Base-by-base conservation (phyloP, 64 coral and sea anemone species). In the Porites lutea region DNA sequence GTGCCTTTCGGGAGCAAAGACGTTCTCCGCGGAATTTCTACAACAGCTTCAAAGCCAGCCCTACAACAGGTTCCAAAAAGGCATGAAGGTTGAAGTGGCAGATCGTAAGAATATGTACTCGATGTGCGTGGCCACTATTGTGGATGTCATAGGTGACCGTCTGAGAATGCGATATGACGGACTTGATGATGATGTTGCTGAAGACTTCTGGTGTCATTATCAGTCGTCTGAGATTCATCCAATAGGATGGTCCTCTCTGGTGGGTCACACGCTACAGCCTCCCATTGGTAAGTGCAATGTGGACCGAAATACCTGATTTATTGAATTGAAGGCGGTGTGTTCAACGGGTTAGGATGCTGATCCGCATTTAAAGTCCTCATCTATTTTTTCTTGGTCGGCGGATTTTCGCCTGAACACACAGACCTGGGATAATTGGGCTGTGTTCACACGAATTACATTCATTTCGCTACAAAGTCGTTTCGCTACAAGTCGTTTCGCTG, bases 121-220 rank as follows among this genome's bases (percentile, higher is more conserved):
- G 4, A 99, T 99, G 97, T 99, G 97, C 79, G 97, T 99, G 22
- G 97, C 97, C 0, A 99, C 94, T 52, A 95, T 99, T 48, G 97
- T 99, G 8, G 97, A 99, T 94, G 97, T 97, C 14, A 95, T 98
- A 3, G 96, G 96, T 16, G 96, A 98, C 87, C 88, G 96, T 54
- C 77, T 98, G 12, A 90, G 96, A 14, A 77, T 99, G 49, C 88
- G 97, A 22, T 99, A 99, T 86, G 97, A 99, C 81, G 97, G 97
- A 18, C 72, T 99, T 71, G 97, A 99, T 78, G 62, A 84, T 11
- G 94, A 96, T 45, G 91, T 99, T 19, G 91, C 91, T 22, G 97
- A 99, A 69, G 97, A 99, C 74, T 99, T 99, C 78, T 99, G 97
- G 97, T 99, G 97, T 80, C 97, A 99, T 72, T 99, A 99, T 44